These are phyloP conservation scores for Peribatodes rhomboidaria DNA, from an alignment of 2,888 invertebrate species.

Conservation along the genomic window DNA sequence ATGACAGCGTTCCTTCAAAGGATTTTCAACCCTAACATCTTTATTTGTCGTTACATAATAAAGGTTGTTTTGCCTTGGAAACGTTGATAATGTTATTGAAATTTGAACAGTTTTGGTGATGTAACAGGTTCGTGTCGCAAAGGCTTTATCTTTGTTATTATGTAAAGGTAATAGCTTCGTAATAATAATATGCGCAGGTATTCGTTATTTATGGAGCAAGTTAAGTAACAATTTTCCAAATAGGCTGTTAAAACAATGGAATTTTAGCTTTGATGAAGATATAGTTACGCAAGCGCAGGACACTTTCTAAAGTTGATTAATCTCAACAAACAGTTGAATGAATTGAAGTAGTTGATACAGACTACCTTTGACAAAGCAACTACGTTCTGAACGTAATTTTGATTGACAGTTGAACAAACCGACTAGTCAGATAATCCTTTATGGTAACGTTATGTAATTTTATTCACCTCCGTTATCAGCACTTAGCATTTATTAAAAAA, in stretches of 20 bases:
- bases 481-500: slow-evolving; percentile 12
- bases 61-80: slow-evolving; percentile 37
- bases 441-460: neutral
- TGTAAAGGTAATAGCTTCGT: slow-evolving; percentile 20
- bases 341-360: no score
- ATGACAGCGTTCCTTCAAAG: slow-evolving; percentile 44
- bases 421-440: neutral
- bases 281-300: neutral
- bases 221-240: slow-evolving; percentile 19
- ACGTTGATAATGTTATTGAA: slow-evolving; percentile 46
- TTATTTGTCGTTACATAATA: slow-evolving; percentile 16
- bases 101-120: slow-evolving; percentile 44
- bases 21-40: slow-evolving; percentile 35
- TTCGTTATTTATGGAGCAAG: slow-evolving; percentile 24
- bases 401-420: neutral
- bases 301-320: no score
- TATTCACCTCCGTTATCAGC: slow-evolving; percentile 8
- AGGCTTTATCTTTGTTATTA: slow-evolving; percentile 35
- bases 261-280: neutral
- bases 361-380: no score
- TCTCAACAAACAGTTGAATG: no score
- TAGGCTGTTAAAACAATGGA: slow-evolving; percentile 9
- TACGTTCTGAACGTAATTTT: no score
- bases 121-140: slow-evolving; percentile 41
- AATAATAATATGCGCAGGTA: slow-evolving; percentile 22